phyloP scores from a whole-genome alignment of 1,140 invertebrate species.

The Drosophila parvula region DNA sequence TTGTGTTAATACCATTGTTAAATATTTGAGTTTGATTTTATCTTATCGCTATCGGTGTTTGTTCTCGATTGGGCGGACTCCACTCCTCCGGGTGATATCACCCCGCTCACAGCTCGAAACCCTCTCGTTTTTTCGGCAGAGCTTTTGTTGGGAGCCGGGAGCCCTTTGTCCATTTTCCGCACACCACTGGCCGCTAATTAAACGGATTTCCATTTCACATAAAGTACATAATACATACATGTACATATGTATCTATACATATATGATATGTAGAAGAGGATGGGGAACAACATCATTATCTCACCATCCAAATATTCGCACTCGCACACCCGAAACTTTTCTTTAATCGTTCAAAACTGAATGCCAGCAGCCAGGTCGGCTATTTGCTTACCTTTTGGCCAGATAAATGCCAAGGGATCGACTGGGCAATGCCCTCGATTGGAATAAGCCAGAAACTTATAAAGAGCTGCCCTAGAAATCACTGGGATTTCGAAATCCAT shows the following conservation, averaged over 20 bases:
- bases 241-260: background rate
- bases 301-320: slow-evolving; percentile 63
- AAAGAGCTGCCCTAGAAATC: too few relatives aligned
- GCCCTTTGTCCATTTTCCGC: slow-evolving; percentile 23
- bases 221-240: background rate
- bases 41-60: slow-evolving; percentile 71
- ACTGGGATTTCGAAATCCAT: background rate
- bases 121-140: slow-evolving; percentile 6
- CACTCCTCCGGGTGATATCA: slow-evolving; percentile 50
- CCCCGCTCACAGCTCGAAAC: slow-evolving; percentile 15
- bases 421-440: slow-evolving; percentile 7
- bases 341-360: slow-evolving; percentile 57
- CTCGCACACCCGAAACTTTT: slow-evolving; percentile 39
- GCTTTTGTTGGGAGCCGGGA: background rate
- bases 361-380: slow-evolving; percentile 36
- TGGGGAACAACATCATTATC: slow-evolving; percentile 55
- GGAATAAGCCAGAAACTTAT: too few relatives aligned
- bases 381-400: slow-evolving; percentile 50
- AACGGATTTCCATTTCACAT: slow-evolving; percentile 31
- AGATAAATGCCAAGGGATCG: background rate
- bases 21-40: slow-evolving; percentile 78
- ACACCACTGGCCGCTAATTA: slow-evolving; percentile 30
- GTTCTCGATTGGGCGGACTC: slow-evolving; percentile 37
- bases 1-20: slow-evolving; percentile 79
- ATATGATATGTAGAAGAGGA: background rate